phyloP scores from a whole-genome alignment of 2,113 vertebrate genomes.

The Leucopsar rothschildi region DNA sequence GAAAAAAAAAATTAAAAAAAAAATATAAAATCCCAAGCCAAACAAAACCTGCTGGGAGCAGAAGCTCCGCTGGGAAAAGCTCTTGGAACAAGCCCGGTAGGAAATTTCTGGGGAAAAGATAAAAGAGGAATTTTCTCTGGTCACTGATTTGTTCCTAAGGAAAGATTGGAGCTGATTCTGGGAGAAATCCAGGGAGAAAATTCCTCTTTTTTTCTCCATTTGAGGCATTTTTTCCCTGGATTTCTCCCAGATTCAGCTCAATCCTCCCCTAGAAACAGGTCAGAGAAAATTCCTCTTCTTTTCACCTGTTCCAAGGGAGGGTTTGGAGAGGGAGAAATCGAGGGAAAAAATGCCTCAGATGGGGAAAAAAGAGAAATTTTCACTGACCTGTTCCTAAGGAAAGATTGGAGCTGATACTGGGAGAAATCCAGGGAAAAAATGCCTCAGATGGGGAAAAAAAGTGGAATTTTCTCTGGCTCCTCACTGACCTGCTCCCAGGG shows the following conservation, averaged over 20 bases:
- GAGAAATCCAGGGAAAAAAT: no score
- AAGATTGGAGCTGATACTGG: no score
- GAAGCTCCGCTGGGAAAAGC: background rate
- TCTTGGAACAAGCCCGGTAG: background rate
- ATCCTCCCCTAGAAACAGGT: background rate
- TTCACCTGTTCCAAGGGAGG: no score
- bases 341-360: no score
- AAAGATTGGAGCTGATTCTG: no score
- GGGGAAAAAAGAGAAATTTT: background rate
- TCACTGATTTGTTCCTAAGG: background rate
- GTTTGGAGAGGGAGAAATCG: no score
- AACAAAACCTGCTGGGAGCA: background rate
- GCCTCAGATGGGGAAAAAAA: background rate
- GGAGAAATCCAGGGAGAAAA: no score
- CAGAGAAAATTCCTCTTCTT: background rate
- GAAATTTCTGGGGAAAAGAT: background rate
- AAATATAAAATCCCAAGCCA: background rate
- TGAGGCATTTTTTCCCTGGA: no score
- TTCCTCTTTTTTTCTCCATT: no score
- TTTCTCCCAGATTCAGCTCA: background rate
- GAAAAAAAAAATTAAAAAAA: background rate
- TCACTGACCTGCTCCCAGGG: background rate
- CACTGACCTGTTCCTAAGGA: background rate
- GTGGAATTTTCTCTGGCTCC: background rate
- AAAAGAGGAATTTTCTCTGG: background rate